Percentiles rank a stretch among this genome's conserved stretches.
Evolutionary conservation across 1,140 invertebrate species (phyloP).

Genomic region (Zelostemma sp.): DNA sequence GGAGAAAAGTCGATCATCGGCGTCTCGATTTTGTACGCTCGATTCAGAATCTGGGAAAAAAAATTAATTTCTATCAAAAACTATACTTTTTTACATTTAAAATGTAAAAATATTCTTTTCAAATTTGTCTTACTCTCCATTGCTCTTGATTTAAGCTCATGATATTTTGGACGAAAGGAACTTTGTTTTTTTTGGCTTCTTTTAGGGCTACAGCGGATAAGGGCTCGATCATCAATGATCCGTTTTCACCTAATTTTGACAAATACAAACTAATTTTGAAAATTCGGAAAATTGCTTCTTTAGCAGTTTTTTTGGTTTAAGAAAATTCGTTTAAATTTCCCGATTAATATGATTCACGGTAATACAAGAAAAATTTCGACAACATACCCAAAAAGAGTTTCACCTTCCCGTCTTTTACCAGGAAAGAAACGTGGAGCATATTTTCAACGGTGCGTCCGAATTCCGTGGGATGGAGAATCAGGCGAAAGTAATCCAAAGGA

Average conservation of each 20-base stretch:
- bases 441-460: conserved; percentile 81
- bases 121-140: conserved; percentile 66
- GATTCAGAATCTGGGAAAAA: background rate
- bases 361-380: background rate
- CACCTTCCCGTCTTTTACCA: conserved; percentile 74
- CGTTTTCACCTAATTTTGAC: conserved; percentile 55
- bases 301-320: background rate
- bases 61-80: conserved; percentile 12
- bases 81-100: background rate
- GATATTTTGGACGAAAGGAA: conserved; percentile 64
- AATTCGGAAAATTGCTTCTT: conserved; percentile 12
- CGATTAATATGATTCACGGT: background rate
- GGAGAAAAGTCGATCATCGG: background rate
- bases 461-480: conserved; percentile 76
- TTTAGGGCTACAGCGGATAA: conserved; percentile 51
- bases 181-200: conserved; percentile 52
- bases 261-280: conserved; percentile 14
- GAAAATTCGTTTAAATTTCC: background rate
- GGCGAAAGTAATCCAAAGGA: conserved; percentile 77
- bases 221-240: conserved; percentile 61
- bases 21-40: background rate
- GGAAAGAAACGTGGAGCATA: conserved; percentile 80
- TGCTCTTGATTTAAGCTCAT: conserved; percentile 65
- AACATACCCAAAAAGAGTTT: conserved; percentile 67
- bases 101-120: conserved; percentile 2